Evolutionary conservation across 2,888 invertebrate genomes (phyloP).

Genomic region (Drosophila vallismaia): DNA sequence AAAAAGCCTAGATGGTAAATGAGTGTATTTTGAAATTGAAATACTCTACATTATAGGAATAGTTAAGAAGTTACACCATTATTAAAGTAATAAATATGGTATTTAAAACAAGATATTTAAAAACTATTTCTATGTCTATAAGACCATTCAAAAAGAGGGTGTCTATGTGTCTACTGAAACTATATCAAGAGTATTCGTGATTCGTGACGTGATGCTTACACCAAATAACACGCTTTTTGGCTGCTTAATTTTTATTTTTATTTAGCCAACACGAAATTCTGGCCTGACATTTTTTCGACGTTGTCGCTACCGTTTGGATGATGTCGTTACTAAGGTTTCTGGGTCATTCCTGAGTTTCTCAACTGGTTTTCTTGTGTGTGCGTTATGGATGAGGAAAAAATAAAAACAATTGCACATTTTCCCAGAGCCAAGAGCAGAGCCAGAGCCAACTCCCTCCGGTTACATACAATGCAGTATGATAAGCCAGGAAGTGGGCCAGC

Average conservation of each 20-base stretch:
- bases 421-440: constrained; percentile 48
- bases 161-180: not conserved
- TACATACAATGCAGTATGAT: constrained; percentile 58
- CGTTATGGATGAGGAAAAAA: constrained; percentile 15
- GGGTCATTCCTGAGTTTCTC: constrained; percentile 59
- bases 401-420: constrained; percentile 72
- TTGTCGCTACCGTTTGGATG: constrained; percentile 29
- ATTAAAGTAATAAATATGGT: too few relatives aligned
- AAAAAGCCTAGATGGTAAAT: too few relatives aligned
- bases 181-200: constrained; percentile 5
- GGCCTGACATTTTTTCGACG: constrained; percentile 62
- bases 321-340: constrained; percentile 57
- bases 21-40: too few relatives aligned
- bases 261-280: constrained; percentile 54
- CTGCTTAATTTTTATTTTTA: constrained; percentile 16
- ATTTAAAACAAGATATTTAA: not conserved
- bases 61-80: too few relatives aligned
- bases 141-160: not conserved
- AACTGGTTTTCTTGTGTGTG: constrained; percentile 59
- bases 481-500: constrained; percentile 57
- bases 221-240: constrained; percentile 19
- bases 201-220: constrained; percentile 12
- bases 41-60: too few relatives aligned
- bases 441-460: constrained; percentile 11
- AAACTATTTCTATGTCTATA: not conserved